Evolutionary conservation across 2,797 vertebrate species (phyloP).

Genomic region (Eremophila alpestris): DNA sequence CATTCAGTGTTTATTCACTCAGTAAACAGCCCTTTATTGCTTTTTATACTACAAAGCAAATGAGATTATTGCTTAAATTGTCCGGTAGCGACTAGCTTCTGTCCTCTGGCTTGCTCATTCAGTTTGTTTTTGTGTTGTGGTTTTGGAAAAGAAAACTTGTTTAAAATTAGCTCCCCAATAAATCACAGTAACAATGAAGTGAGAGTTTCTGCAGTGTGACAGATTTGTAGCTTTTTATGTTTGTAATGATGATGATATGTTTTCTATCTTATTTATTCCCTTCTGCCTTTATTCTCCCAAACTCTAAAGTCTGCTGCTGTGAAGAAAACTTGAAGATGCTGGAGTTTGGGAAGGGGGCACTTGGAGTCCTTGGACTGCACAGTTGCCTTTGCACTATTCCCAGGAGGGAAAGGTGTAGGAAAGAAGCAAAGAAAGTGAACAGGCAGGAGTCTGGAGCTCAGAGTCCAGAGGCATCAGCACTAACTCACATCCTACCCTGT

Average conservation of each 20-base stretch:
- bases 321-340: slow-evolving; percentile 41
- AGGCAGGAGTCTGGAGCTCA: not conserved
- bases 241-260: slow-evolving; percentile 77
- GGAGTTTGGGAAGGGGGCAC: not conserved
- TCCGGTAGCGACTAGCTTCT: slow-evolving; percentile 67
- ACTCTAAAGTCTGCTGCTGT: slow-evolving; percentile 39
- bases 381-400: not conserved
- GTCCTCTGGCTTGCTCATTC: slow-evolving; percentile 69
- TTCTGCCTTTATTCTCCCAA: slow-evolving; percentile 54
- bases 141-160: slow-evolving; percentile 67
- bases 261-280: slow-evolving; percentile 72
- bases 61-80: slow-evolving; percentile 77
- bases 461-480: not conserved
- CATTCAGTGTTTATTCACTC: slow-evolving; percentile 74
- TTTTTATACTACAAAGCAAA: slow-evolving; percentile 77
- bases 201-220: slow-evolving; percentile 76
- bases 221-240: slow-evolving; percentile 78
- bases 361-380: not conserved
- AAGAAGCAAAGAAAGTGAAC: not conserved
- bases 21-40: slow-evolving; percentile 76
- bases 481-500: not conserved
- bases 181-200: slow-evolving; percentile 80
- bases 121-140: slow-evolving; percentile 74
- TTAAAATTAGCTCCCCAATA: slow-evolving; percentile 79
- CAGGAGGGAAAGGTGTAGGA: not conserved